Base-by-base conservation (phyloP, 2,113 vertebrate species). In the Diadophis punctatus region DNA sequence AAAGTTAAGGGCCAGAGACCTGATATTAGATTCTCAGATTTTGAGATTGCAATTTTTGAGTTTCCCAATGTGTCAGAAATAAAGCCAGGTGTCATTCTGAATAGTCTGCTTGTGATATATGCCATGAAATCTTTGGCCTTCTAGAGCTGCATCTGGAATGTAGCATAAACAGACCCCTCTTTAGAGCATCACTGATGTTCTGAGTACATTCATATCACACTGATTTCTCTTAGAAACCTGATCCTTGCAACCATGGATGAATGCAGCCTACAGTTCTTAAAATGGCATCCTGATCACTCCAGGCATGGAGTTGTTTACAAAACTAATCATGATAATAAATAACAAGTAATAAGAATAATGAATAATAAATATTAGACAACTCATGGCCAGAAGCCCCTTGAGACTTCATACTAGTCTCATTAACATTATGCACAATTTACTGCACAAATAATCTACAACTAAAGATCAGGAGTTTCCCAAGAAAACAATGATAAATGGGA, bases 331-430 rank as follows among this genome's bases (percentile, higher is more conserved):
- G 97, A 95, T 96, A 96, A 96, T 97, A 97, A 97, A 97, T 97
- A 96, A 96, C 94, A 89, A 94, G 97, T 96, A 97, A 97, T 97
- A 97, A 97, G 96, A 96, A 95, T 96, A 2, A 90, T 96, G 96
- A 97, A 97, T 96, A 97, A 97, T 95, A 97, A 96, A 95, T 97
- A 93, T 51, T 23, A 84, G 93, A 84, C 86, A 91, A 86, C 90
- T 46, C 86, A 91, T 88, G 96, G 95, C 94, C 96, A 93, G 91
- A 48, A 92, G 90, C 90, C 96, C 95, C 96, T 56, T 93, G 97
- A 96, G 96, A 97, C 91, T 55, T 53, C 93, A 91, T 87, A 88
- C 86, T 89, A 87, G 12, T 88, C 51, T 91, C 91, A 93, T 91
- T 93, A 93, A 88, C 90, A 93, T 91, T 80, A 84, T 0, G 1